phyloP scores from a whole-genome alignment of 2,888 invertebrate genomes.

The Quadroppia sp. region DNA sequence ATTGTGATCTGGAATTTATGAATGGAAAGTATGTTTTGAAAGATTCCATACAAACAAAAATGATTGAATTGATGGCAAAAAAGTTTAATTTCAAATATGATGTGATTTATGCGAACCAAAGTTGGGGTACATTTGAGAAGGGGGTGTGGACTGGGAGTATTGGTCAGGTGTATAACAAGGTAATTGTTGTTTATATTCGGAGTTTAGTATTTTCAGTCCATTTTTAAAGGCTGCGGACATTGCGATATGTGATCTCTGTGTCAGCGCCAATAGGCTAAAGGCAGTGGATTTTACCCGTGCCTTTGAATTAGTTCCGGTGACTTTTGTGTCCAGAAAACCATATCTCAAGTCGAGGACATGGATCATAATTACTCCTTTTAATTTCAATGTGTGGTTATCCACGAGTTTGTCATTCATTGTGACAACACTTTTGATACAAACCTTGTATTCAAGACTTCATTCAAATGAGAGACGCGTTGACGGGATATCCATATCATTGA shows the following conservation, averaged over 20 bases:
- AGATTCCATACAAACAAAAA: not conserved
- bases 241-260: slow-evolving; percentile 28
- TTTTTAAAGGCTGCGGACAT: slow-evolving; percentile 22
- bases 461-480: not conserved
- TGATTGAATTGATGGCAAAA: not conserved
- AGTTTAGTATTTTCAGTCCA: no score
- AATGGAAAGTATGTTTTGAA: slow-evolving; percentile 11
- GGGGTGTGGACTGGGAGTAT: slow-evolving; percentile 4
- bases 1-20: slow-evolving; percentile 2
- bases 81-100: not conserved
- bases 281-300: slow-evolving; percentile 14
- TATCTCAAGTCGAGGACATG: slow-evolving; percentile 2
- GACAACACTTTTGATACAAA: not conserved
- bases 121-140: not conserved
- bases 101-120: slow-evolving; percentile 16
- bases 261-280: not conserved
- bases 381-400: not conserved
- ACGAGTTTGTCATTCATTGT: not conserved
- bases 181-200: not conserved
- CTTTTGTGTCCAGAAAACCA: slow-evolving; percentile 14
- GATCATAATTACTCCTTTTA: slow-evolving; percentile 2
- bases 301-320: not conserved
- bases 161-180: slow-evolving; percentile 12
- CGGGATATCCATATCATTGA: not conserved
- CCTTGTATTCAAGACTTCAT: not conserved